Conservation (phyloP, 2,797 vertebrate species). For the Dryobates pubescens region DNA sequence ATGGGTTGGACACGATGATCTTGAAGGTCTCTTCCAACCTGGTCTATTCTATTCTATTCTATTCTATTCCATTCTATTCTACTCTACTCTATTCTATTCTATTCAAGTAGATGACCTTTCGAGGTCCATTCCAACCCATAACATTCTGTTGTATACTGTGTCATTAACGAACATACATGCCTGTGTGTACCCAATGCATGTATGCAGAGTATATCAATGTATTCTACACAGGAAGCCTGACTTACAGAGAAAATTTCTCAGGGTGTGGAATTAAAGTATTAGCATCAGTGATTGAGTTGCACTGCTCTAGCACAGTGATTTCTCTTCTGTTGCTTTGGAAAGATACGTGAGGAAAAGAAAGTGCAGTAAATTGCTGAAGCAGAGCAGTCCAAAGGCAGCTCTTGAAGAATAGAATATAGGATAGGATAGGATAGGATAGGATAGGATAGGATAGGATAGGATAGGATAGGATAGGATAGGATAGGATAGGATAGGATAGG, state of each 20-base stretch:
- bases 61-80: too few relatives aligned
- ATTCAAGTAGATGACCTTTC: too few relatives aligned
- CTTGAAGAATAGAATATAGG: too few relatives aligned
- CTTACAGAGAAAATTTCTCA: neutral
- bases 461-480: too few relatives aligned
- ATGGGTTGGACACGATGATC: too few relatives aligned
- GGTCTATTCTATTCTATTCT: too few relatives aligned
- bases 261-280: neutral
- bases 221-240: neutral
- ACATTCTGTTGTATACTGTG: neutral
- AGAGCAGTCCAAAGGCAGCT: neutral
- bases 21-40: too few relatives aligned
- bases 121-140: too few relatives aligned
- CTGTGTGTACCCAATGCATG: neutral
- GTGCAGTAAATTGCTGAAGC: neutral
- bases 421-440: too few relatives aligned
- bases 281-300: neutral
- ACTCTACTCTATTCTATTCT: too few relatives aligned
- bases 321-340: neutral
- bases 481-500: too few relatives aligned
- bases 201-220: neutral
- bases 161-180: neutral
- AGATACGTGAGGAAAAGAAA: neutral
- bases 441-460: too few relatives aligned
- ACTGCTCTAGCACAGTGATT: neutral